Percentiles rank a stretch among this genome's conserved stretches.
Evolutionary conservation across 2,113 vertebrate genomes (phyloP).

Genomic region (Passer domesticus): DNA sequence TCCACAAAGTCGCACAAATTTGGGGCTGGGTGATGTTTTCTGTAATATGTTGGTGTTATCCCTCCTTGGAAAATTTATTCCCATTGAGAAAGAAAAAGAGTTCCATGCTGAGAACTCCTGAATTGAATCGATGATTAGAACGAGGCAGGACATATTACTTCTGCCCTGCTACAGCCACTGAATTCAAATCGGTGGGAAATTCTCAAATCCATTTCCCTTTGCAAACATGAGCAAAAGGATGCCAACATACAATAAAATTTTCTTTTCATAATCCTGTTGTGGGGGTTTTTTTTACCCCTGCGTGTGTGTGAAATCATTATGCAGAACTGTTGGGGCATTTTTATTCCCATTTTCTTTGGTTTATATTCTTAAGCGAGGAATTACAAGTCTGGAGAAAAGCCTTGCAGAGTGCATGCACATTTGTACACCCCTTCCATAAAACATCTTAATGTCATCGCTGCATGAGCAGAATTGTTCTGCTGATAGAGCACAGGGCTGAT

Average conservation of each 20-base stretch:
- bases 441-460: background rate
- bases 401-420: background rate
- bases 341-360: background rate
- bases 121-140: conserved; percentile 27
- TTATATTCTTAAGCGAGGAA: conserved; percentile 5
- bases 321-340: background rate
- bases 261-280: background rate
- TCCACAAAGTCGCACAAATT: background rate
- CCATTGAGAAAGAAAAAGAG: conserved; percentile 7
- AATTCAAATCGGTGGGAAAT: conserved; percentile 19
- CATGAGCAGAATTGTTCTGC: background rate
- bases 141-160: background rate
- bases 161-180: conserved; percentile 16
- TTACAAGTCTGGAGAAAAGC: background rate
- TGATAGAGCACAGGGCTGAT: conserved; percentile 23
- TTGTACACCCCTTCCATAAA: background rate
- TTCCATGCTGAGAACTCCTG: conserved; percentile 31
- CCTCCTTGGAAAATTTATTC: conserved; percentile 35
- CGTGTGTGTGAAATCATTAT: background rate
- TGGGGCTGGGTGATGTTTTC: background rate
- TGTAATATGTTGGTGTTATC: conserved; percentile 11
- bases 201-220: conserved; percentile 9
- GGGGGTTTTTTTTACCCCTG: background rate
- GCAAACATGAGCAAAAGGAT: conserved; percentile 21
- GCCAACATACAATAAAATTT: background rate